Evolutionary conservation across 2,113 vertebrate species (phyloP), one percentile per base, ranked within the genome.

Genomic region (Anseranas semipalmata): DNA sequence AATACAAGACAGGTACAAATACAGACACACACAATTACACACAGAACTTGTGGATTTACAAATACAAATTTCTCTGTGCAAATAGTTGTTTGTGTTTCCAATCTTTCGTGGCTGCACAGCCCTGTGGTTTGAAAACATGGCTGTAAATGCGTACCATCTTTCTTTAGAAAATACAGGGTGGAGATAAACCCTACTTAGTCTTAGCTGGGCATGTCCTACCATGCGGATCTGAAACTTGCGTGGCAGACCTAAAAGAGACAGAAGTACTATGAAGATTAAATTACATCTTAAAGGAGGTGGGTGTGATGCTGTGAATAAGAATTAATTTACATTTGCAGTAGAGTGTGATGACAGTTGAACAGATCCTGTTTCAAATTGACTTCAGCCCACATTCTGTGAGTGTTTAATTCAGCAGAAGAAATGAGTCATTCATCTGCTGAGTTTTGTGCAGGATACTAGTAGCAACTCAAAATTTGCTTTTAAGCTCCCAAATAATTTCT

Each of bases 321-420:
- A 88, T 94, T 90, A 50, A 91, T 91, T 94, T 93, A 82, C 48
- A 53, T 94, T 76, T 82, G 17, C 39, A 50, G 50, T 67, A 58
- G 58, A 73, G 6, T 66, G 48, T 76, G 53, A 37, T 87, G 53
- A 45, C 71, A 79, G 62, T n/a, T 91, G 53, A 89, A 85, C 62
- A 73, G 60, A 53, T 35, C 45, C 62, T 91, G 73, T 71, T 87
- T 84, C 66, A 82, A 48, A 75, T 68, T 78, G 20, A 65, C 55
- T 95, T 87, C 53, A 58, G 33, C 74, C 66, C 77, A 82, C 71
- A 24, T 68, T 87, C 70, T 65, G 8, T 14, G 30, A 79, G 15
- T 53, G 8, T 92, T 77, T 76, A 82, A 82, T 87, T 89, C 84
- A 73, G 74, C 30, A 15, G 63, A 79, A 79, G 48, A 84, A 90